A percentile compares a stretch with the other conserved stretches of the same genome.
phyloP scores from a whole-genome alignment of 1,140 invertebrate species.

The Telenomus remus region DNA sequence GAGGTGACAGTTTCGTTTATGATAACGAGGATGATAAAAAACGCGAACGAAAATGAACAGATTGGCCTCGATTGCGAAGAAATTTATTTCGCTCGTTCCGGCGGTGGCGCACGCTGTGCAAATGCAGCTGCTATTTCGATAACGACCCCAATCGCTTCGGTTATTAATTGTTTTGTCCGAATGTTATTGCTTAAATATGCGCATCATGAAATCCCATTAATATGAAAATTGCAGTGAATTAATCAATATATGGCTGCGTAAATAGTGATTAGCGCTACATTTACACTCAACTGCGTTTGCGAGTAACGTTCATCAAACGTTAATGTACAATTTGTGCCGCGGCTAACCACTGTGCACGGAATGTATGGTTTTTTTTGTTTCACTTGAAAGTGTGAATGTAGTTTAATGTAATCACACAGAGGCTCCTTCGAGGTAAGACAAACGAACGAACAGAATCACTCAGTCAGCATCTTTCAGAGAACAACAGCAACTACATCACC shows the following conservation, averaged over 20 bases:
- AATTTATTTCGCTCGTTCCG: slow-evolving; percentile 27
- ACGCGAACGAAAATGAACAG: slow-evolving; percentile 11
- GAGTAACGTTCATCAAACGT: slow-evolving; percentile 22
- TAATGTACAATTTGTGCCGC: slow-evolving; percentile 20
- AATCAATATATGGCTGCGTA: slow-evolving; percentile 26
- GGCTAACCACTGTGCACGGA: slow-evolving; percentile 5
- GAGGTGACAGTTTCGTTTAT: slow-evolving; percentile 8
- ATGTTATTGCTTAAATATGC: slow-evolving; percentile 39
- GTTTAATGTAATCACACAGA: slow-evolving; percentile 43
- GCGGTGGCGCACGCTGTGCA: neutral
- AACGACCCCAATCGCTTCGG: slow-evolving; percentile 45
- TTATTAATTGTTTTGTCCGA: slow-evolving; percentile 35
- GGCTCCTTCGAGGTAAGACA: slow-evolving; percentile 57
- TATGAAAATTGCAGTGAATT: slow-evolving; percentile 47
- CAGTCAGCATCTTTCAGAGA: slow-evolving; percentile 73
- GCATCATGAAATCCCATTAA: slow-evolving; percentile 29
- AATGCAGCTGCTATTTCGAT: slow-evolving; percentile 39
- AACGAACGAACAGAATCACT: slow-evolving; percentile 67
- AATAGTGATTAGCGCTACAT: slow-evolving; percentile 41
- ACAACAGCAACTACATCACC: slow-evolving; percentile 75
- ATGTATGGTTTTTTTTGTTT: neutral
- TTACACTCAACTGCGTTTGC: slow-evolving; percentile 30
- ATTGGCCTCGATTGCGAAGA: slow-evolving; percentile 19
- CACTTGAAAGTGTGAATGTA: slow-evolving; percentile 42
- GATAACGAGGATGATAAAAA: slow-evolving; percentile 5